Percentiles rank a stretch among this genome's conserved stretches.
phyloP scores from a whole-genome alignment of 2,888 invertebrate species.

The Colostygia pectinataria region DNA sequence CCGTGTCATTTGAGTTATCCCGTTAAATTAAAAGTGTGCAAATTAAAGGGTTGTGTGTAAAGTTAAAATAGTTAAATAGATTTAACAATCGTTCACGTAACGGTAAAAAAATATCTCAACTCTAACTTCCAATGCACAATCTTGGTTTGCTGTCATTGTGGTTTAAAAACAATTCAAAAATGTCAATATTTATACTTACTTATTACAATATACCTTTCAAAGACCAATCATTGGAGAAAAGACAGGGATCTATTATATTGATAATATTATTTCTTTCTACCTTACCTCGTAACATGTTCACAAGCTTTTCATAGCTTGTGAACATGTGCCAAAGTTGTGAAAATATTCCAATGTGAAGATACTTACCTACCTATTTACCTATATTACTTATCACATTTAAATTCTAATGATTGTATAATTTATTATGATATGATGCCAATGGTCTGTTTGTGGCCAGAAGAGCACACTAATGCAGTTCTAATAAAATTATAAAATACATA shows the following conservation, averaged over 20 bases:
- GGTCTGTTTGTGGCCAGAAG: slow-evolving; percentile 45
- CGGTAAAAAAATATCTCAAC: slow-evolving; percentile 58
- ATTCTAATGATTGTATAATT: slow-evolving; percentile 65
- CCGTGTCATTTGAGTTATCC: slow-evolving; percentile 60
- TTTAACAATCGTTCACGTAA: slow-evolving; percentile 67
- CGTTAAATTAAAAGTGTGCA: slow-evolving; percentile 75
- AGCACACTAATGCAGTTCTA: slow-evolving; percentile 63
- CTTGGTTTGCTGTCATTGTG: slow-evolving; percentile 42
- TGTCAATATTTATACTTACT: slow-evolving; percentile 62
- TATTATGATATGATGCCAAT: slow-evolving; percentile 43
- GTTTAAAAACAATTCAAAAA: slow-evolving; percentile 55
- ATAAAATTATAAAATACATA: slow-evolving; percentile 61
- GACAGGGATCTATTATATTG: slow-evolving; percentile 74
- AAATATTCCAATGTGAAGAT: slow-evolving; percentile 57
- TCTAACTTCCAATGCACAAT: slow-evolving; percentile 47
- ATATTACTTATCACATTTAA: slow-evolving; percentile 22
- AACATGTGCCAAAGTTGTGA: slow-evolving; percentile 43
- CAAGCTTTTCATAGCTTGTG: no score
- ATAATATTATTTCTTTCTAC: slow-evolving; percentile 60
- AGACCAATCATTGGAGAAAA: slow-evolving; percentile 77
- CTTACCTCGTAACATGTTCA: slow-evolving; percentile 49
- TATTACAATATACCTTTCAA: slow-evolving; percentile 76
- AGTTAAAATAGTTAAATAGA: slow-evolving; percentile 80
- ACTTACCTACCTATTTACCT: slow-evolving; percentile 9
- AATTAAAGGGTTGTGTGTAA: slow-evolving; percentile 83